Percentiles rank a stretch among this genome's conserved stretches.
phyloP scores from a whole-genome alignment of 2,888 invertebrate species.

The Ceriagrion tenellum region DNA sequence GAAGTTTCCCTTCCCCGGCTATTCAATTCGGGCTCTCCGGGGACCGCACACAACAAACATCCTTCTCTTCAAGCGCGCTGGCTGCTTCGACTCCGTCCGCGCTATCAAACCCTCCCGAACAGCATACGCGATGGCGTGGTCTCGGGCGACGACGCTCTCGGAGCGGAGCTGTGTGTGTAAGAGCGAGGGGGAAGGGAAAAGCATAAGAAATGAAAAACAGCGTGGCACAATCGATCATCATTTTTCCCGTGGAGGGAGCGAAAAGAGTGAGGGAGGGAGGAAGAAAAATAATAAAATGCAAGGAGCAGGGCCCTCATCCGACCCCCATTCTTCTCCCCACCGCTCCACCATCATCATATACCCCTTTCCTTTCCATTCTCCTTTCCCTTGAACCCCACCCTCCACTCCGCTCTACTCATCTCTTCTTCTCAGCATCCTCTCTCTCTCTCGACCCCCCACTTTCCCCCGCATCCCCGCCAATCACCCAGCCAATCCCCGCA shows the following conservation, averaged over 20 bases:
- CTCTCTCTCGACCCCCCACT: too few species aligned
- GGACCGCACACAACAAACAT: not conserved
- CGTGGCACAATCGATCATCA: constrained; percentile 18
- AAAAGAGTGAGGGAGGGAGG: not conserved
- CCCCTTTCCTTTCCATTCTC: too few species aligned
- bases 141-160: not conserved
- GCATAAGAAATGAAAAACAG: not conserved
- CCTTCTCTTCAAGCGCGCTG: not conserved
- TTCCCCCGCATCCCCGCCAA: not conserved
- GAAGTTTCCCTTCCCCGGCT: not conserved
- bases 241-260: not conserved
- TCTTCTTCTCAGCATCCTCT: too few species aligned
- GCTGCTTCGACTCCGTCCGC: not conserved
- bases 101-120: not conserved
- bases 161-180: not conserved
- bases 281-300: not conserved
- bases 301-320: not conserved
- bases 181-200: not conserved
- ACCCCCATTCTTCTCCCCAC: not conserved
- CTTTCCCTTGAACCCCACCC: not conserved
- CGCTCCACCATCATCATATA: too few species aligned
- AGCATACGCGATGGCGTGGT: not conserved
- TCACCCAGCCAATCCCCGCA: not conserved
- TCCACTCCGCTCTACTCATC: not conserved
- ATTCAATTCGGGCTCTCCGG: not conserved